Base-by-base conservation (phyloP, 2,797 vertebrate genomes). In the Syngnathus acus region DNA sequence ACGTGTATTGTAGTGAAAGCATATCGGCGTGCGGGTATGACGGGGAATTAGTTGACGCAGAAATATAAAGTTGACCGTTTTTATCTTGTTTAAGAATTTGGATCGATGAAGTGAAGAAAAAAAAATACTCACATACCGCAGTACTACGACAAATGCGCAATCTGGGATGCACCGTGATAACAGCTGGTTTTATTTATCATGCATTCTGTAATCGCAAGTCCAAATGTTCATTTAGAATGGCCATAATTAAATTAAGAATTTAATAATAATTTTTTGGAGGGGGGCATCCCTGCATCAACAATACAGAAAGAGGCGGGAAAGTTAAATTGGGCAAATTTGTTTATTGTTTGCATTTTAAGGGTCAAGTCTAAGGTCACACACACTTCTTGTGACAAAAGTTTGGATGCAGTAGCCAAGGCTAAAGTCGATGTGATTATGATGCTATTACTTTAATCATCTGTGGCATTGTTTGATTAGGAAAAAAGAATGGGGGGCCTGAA, bases 371-470 rank as follows among this genome's bases (percentile, higher is more conserved):
- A 78, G 81, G 81, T 88, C 84, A 83, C 84, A 83, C 62, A 66
- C 61, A 54, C 68, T 79, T 71, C 74, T 43, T 50, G 62, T 72
- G 76, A 79, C 75, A 62, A 21, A 66, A 69, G 72, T 68, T 78
- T 81, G 78, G 70, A 73, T 79, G 72, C 72, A 21, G 63, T 69
- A 73, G 86, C 82, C 81, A 82, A 84, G 73, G 72, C 78, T 81
- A 66, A 78, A 77, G 78, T 84, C 69, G 59, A 82, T 73, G 79
- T 76, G 88, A 87, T 90, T 86, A 84, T 84, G 80, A 76, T 83
- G 80, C 81, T 86, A 89, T 88, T 87, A 32, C 78, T 82, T 76
- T 73, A 78, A 79, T 84, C 80, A 80, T 73, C 73, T 68, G 75
- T 68, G 64, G 65, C 65, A 73, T 86, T 87, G 81, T 83, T 82